Conservation (phyloP, 1,140 invertebrate genomes). For the Drosophila simulans region DNA sequence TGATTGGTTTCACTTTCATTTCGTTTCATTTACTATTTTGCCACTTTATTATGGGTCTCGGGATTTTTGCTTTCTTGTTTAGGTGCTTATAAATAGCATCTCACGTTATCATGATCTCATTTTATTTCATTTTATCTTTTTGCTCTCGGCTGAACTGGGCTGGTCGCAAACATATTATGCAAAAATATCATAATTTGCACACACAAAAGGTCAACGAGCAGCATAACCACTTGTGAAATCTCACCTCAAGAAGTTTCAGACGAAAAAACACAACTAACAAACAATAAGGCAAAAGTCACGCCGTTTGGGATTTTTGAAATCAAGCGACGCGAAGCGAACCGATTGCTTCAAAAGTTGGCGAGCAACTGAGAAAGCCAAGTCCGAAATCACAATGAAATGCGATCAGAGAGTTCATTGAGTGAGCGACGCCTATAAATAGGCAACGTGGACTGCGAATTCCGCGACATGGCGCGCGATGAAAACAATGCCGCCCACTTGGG, state of each 20-base stretch:
- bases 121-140: conserved; percentile 38
- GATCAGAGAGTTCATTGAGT: conserved; percentile 43
- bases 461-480: conserved; percentile 20
- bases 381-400: conserved; percentile 5
- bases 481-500: conserved; percentile 12
- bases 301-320: conserved; percentile 36
- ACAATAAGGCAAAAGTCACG: conserved; percentile 44
- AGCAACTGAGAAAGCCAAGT: conserved; percentile 50
- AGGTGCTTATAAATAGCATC: conserved; percentile 59
- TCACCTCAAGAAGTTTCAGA: conserved; percentile 44
- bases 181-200: conserved; percentile 58
- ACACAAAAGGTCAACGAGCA: conserved; percentile 66
- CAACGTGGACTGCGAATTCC: conserved; percentile 46
- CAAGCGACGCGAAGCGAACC: conserved; percentile 36
- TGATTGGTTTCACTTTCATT: conserved; percentile 41
- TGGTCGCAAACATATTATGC: conserved; percentile 53
- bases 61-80: conserved; percentile 24
- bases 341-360: conserved; percentile 54
- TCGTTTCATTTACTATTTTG: conserved; percentile 9
- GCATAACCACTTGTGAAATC: conserved; percentile 36
- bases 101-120: conserved; percentile 70
- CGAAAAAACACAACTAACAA: conserved; percentile 14
- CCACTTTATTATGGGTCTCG: conserved; percentile 8
- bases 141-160: conserved; percentile 43
- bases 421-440: conserved; percentile 54